Percentiles rank a stretch among this genome's conserved stretches.
Conservation (phyloP, 2,797 vertebrate genomes). For the Hippoglossus hippoglossus region DNA sequence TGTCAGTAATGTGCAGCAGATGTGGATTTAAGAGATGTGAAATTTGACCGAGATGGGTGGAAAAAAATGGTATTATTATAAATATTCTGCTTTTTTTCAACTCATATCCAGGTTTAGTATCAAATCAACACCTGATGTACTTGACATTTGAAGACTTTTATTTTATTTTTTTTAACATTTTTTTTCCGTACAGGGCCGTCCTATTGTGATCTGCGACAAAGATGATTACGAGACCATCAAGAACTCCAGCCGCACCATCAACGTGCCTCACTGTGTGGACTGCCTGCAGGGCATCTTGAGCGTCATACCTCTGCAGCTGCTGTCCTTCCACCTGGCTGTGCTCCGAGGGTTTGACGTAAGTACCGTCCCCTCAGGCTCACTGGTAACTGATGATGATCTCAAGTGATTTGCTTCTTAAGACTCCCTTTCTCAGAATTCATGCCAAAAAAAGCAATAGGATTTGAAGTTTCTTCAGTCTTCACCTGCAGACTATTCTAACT, state of each 20-base stretch:
- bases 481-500: no score
- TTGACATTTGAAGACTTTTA: neutral
- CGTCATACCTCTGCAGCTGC: slow-evolving; percentile 96
- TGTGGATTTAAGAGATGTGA: slow-evolving; percentile 44
- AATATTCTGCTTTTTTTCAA: no score
- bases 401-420: slow-evolving; percentile 9
- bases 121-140: neutral
- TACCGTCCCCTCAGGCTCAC: slow-evolving; percentile 8
- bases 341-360: slow-evolving; percentile 96
- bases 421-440: neutral
- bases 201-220: slow-evolving; percentile 96
- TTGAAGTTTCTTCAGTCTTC: neutral
- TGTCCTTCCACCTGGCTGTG: slow-evolving; percentile 97
- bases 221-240: slow-evolving; percentile 95
- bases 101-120: neutral
- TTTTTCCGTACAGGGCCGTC: slow-evolving; percentile 87
- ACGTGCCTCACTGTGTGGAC: slow-evolving; percentile 96
- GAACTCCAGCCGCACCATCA: slow-evolving; percentile 93
- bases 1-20: slow-evolving; percentile 56
- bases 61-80: neutral
- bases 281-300: slow-evolving; percentile 97
- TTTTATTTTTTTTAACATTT: neutral
- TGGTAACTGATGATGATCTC: neutral
- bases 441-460: slow-evolving; percentile 1
- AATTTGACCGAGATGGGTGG: neutral